Percentiles rank a stretch among this genome's conserved stretches.
phyloP scores from a whole-genome alignment of 2,888 invertebrate species.

The Gymnosoma rotundatum region DNA sequence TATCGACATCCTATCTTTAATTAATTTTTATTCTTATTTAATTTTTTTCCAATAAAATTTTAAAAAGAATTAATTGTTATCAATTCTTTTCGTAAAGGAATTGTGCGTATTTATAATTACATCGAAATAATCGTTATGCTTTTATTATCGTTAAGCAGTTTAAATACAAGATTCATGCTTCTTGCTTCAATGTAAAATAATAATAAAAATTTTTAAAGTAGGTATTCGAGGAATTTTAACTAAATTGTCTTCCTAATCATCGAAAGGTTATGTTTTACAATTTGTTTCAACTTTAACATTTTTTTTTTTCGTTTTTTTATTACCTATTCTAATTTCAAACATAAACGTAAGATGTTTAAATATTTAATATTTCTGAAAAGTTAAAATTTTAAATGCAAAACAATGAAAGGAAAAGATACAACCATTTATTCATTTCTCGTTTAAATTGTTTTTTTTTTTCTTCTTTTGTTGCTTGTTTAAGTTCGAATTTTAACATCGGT shows the following conservation, averaged over 20 bases:
- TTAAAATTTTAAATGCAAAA: slow-evolving; percentile 8
- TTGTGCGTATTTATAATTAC: too few relatives aligned
- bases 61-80: too few relatives aligned
- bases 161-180: too few relatives aligned
- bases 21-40: too few relatives aligned
- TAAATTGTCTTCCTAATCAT: not conserved
- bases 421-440: slow-evolving; percentile 39
- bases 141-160: too few relatives aligned
- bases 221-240: too few relatives aligned
- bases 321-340: slow-evolving; percentile 9
- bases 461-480: slow-evolving; percentile 7
- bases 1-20: too few relatives aligned
- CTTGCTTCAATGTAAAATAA: too few relatives aligned
- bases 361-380: slow-evolving; percentile 44
- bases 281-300: not conserved
- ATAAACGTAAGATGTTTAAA: slow-evolving; percentile 46
- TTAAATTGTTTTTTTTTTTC: slow-evolving; percentile 39
- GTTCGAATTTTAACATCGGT: not conserved
- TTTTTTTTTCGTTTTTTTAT: not conserved
- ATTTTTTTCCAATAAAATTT: too few relatives aligned
- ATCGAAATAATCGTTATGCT: too few relatives aligned
- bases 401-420: not conserved
- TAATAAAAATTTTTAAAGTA: too few relatives aligned
- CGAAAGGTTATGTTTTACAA: not conserved
- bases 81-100: too few relatives aligned